These are phyloP conservation scores for Periphyllus acericola DNA, from an alignment of 2,888 invertebrate species.

Conservation along the genomic window DNA sequence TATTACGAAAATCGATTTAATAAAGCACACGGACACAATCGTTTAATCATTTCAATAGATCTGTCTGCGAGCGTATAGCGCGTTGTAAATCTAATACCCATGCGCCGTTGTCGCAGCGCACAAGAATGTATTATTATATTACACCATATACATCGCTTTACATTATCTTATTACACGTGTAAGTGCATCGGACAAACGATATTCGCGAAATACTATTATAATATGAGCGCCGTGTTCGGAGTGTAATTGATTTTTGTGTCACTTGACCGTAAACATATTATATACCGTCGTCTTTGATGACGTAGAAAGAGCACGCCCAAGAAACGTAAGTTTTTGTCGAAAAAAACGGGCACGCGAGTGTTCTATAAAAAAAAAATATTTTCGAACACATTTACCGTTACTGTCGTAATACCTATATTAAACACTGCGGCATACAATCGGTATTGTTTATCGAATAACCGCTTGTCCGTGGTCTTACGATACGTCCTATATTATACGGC, in stretches of 20 bases:
- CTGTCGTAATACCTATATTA: no score
- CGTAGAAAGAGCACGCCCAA: not conserved
- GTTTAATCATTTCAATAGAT: constrained; percentile 38
- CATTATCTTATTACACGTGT: not conserved
- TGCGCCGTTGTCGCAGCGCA: not conserved
- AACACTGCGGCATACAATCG: no score
- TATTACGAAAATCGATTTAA: constrained; percentile 55
- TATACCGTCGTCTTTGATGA: not conserved
- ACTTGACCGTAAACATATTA: not conserved
- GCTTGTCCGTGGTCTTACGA: no score
- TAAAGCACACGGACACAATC: constrained; percentile 44
- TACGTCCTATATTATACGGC: not conserved
- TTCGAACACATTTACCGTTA: not conserved
- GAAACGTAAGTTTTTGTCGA: not conserved
- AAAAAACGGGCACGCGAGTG: not conserved
- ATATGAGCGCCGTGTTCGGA: not conserved
- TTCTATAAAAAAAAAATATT: not conserved
- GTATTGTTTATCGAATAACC: no score
- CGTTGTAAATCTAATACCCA: constrained; percentile 8
- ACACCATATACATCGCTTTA: constrained; percentile 15
- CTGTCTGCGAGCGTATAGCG: not conserved
- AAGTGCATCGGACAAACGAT: not conserved
- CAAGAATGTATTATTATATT: constrained; percentile 22
- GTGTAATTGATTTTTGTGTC: not conserved
- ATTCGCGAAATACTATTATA: not conserved